These are phyloP conservation scores for Sebastes itinus DNA, from an alignment of 2,797 vertebrate genomes.

Conservation along the genomic window DNA sequence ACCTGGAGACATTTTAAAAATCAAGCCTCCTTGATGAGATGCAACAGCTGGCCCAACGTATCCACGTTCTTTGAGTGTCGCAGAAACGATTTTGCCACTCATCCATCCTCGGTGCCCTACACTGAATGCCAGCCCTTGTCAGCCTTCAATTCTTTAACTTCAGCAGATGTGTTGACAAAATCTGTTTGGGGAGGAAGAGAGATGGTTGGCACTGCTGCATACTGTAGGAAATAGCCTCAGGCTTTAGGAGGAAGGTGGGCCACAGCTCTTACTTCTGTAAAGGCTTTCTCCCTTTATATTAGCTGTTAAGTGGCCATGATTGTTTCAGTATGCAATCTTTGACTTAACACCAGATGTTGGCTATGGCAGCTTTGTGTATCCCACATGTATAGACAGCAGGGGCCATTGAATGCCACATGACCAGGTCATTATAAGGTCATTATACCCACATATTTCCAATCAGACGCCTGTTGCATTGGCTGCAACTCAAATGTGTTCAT, in stretches of 20 bases:
- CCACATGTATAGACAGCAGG: neutral
- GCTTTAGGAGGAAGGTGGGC: neutral
- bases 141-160: neutral
- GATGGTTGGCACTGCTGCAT: neutral
- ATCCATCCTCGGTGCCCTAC: neutral
- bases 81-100: neutral
- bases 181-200: neutral
- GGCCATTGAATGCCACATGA: too few relatives aligned
- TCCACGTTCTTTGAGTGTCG: neutral
- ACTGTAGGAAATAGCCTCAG: neutral
- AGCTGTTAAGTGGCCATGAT: neutral
- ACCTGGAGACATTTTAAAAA: conserved; percentile 61
- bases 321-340: neutral
- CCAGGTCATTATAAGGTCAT: neutral
- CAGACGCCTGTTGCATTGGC: neutral
- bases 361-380: neutral
- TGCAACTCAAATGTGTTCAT: neutral
- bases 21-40: conserved; percentile 38
- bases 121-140: conserved; percentile 10
- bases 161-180: conserved; percentile 5
- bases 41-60: conserved; percentile 64
- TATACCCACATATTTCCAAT: neutral
- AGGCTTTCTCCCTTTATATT: neutral
- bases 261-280: neutral
- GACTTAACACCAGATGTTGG: neutral